These are phyloP conservation scores for Chaetorhynchus papuensis DNA, from an alignment of 2,113 vertebrate species.

Conservation along the genomic window DNA sequence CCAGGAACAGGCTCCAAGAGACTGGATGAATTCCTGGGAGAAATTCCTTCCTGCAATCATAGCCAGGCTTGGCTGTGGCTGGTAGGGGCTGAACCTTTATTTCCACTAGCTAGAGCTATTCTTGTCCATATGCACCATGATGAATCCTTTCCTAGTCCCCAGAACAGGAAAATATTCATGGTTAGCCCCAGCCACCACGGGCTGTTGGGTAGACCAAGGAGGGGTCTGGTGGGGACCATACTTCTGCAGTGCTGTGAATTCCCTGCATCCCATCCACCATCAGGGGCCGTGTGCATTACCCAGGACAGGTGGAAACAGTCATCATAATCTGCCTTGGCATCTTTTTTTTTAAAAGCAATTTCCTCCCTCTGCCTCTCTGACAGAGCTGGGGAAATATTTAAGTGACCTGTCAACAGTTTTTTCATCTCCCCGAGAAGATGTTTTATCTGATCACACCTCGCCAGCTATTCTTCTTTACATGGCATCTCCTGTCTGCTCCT, in stretches of 20 bases:
- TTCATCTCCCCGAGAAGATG: neutral
- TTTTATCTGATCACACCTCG: conserved; percentile 31
- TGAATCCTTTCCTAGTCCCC: neutral
- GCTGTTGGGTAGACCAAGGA: neutral
- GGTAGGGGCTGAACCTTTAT: neutral
- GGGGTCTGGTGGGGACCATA: neutral
- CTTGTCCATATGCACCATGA: neutral
- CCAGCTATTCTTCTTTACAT: neutral
- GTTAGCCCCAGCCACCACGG: neutral
- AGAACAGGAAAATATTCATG: neutral
- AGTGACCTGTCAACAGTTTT: conserved; percentile 57
- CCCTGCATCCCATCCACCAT: neutral
- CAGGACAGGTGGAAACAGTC: conserved; percentile 45
- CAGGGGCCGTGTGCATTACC: rapidly evolving
- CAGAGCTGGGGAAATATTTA: conserved; percentile 51
- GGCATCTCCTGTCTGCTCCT: neutral
- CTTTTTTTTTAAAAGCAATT: conserved; percentile 52
- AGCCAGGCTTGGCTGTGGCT: neutral
- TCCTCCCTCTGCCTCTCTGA: conserved; percentile 49
- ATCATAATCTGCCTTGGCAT: conserved; percentile 44
- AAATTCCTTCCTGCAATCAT: neutral
- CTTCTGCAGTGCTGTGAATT: neutral
- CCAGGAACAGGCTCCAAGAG: neutral
- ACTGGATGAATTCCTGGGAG: neutral
- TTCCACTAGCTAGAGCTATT: neutral